Evolutionary conservation across 2,888 invertebrate species (phyloP), one percentile per base, ranked within the genome.

Genomic region (Physocephala rufipes): DNA sequence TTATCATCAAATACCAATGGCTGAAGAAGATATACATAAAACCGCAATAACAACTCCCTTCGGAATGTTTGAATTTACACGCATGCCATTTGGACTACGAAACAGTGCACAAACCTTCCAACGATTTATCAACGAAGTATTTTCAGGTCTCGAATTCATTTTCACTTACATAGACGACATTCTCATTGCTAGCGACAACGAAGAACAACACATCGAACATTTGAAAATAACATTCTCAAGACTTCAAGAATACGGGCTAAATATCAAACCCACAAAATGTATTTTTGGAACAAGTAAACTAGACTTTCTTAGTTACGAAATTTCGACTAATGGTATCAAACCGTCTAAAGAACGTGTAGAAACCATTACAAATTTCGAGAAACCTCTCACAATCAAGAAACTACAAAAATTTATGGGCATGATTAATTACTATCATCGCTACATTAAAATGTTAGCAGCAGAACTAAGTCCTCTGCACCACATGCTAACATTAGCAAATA

Each of bases 71-170:
- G 64, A 64, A 26, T 64, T 64, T 19, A n/a, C 13, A 26, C 21
- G 2, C 21, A 64, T 64, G 64, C n/a, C 47, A 15, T 64, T 64
- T 45, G 47, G 49, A 9, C 26, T 64, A 12, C 26, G 62, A 19
- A 62, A 62, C 16, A 36, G 19, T 13, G 43, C 36, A 7, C 62
- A 62, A 43, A 64, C 49, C 16, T 64, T 64, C 26, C 64, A 64
- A 47, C 64, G 49, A 24, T 64, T 64, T 64, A 64, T 64, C 19
- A 21, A 64, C 49, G 47, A 64, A 15, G 64, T 64, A 16, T 26
- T 64, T 43, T 47, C 26, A 15, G 49, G 24, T 26, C 47, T 64
- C 24, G 49, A 64, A n/a, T 64, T 64, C 49, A 9, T 19, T 47
- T 49, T n/a, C 13, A 15, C 47, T 49, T 49, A 62, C 21, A 36